Evolutionary conservation across 2,797 vertebrate species (phyloP).

Genomic region (Simalia tracyae): DNA sequence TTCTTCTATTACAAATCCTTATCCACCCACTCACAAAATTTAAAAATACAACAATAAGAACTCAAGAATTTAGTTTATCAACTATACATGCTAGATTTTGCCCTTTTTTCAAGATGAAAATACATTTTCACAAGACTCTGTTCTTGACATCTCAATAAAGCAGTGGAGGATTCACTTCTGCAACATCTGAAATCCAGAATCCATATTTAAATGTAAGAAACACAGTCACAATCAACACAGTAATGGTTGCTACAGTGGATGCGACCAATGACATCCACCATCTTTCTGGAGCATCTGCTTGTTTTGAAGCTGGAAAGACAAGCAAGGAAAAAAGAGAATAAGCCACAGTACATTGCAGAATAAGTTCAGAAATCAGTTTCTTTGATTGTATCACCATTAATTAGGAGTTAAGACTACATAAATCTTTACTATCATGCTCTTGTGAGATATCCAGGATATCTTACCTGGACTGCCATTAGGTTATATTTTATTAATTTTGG

Average conservation of each 20-base stretch:
- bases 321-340: background rate
- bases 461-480: background rate
- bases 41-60: background rate
- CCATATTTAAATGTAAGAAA: constrained; percentile 17
- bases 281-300: background rate
- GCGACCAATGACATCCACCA: constrained; percentile 5
- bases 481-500: background rate
- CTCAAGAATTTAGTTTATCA: background rate
- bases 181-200: constrained; percentile 1
- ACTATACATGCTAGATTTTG: background rate
- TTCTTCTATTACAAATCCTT: background rate
- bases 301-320: constrained; percentile 13
- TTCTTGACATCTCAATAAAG: background rate
- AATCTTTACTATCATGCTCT: background rate
- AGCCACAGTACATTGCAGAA: background rate
- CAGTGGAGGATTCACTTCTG: background rate
- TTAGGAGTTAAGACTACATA: background rate
- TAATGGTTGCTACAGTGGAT: background rate
- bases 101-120: constrained; percentile 6
- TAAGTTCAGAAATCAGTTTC: background rate
- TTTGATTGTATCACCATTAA: background rate
- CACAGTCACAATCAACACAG: constrained; percentile 3
- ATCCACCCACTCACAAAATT: background rate
- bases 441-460: background rate
- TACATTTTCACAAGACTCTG: background rate